Conservation (phyloP, 1,140 invertebrate species). For the Drosophila gunungcola region DNA sequence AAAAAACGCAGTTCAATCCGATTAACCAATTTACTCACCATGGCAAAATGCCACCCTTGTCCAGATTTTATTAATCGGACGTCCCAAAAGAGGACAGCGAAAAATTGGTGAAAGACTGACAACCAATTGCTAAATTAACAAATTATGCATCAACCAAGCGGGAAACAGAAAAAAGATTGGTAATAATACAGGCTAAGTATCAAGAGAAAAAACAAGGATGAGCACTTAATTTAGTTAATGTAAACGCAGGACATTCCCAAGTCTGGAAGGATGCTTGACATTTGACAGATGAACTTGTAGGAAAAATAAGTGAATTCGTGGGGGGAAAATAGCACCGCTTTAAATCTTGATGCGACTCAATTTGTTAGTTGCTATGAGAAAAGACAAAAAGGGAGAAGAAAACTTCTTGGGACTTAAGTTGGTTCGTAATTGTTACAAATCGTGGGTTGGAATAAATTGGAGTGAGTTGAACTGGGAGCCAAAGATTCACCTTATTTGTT, state of each 20-base stretch:
- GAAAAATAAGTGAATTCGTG: conserved; percentile 15
- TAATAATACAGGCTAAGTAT: conserved; percentile 1
- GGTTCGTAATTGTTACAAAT: conserved; percentile 62
- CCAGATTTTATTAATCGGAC: conserved; percentile 39
- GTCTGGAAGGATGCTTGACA: conserved; percentile 52
- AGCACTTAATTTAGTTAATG: conserved; percentile 81
- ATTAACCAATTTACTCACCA: conserved; percentile 76
- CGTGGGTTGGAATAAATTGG: conserved; percentile 10
- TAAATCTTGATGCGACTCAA: conserved; percentile 69
- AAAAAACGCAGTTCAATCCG: conserved; percentile 46
- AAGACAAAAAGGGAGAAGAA: conserved; percentile 23
- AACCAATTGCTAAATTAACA: conserved; percentile 79
- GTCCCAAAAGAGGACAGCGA: conserved; percentile 31
- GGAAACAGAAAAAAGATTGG: conserved; percentile 19
- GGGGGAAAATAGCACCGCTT: conserved; percentile 65
- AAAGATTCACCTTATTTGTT: conserved; percentile 11
- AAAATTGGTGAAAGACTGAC: not conserved
- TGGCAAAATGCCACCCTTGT: conserved; percentile 52
- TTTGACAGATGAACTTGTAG: conserved; percentile 79
- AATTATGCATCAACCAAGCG: conserved; percentile 73
- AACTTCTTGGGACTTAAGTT: conserved; percentile 43
- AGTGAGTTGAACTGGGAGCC: not conserved
- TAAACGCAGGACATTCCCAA: conserved; percentile 50
- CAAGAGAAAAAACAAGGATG: conserved; percentile 29
- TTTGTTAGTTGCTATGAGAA: conserved; percentile 57